Evolutionary conservation across 2,888 invertebrate genomes (phyloP), one percentile per base, ranked within the genome.

Genomic region (Polydrusus pterygomalis): DNA sequence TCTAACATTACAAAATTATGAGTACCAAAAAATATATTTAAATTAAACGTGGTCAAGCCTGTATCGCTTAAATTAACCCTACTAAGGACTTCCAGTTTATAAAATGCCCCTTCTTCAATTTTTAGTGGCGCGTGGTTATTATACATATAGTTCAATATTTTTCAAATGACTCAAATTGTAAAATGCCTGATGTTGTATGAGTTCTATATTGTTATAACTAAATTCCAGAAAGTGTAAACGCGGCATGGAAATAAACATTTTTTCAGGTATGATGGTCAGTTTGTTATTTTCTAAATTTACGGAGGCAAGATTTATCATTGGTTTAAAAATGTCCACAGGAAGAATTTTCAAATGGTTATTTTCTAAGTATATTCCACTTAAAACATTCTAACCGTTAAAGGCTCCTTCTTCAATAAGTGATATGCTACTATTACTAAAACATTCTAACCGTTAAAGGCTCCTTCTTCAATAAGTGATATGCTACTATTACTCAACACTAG

Each of bases 251-350:
- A 13, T 54, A 13, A 54, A 54, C 1, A 54, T 11, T 6, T 54
- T 7, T 11, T 30, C 20, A 6, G 13, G 25, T 25, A 54, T 30
- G 2, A 18, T 25, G 13, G 11, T 30, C 10, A 54, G 13, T 13
- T 13, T 11, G n/a, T 54, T 54, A 30, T 54, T 54, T 25, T 54
- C 30, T n/a, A 54, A 54, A 54, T 54, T 30, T 13, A 54, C n/a
- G 10, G 25, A 20, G 0, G 0, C n/a, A 13, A 54, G 20, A 1
- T 1, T 25, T n/a, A 54, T 25, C 13, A n/a, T 25, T 25, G 54
- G 30, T 54, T 25, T 25, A 25, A 54, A 54, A 25, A 54, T 5
- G 3, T n/a, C 20, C 2, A 10, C 9, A n/a, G 8, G 8, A 2
- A 54, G n/a, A 25, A 0, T 25, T 54, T 25, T 25, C 10, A 54